A percentile compares a stretch with the other conserved stretches of the same genome.
Evolutionary conservation across 1,140 invertebrate genomes (phyloP).

Genomic region (Gerris buenoi): DNA sequence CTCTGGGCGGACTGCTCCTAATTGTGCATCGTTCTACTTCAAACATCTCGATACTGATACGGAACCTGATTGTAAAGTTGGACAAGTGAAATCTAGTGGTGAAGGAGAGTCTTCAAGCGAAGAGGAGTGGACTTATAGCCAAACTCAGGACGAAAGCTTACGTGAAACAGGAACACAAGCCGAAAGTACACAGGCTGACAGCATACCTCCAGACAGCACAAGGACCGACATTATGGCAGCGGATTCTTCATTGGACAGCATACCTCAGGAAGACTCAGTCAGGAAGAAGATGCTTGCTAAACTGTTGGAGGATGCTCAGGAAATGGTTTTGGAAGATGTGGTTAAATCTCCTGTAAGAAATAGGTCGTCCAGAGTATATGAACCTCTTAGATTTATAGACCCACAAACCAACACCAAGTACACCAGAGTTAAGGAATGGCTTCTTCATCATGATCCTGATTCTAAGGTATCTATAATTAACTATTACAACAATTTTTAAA

Average conservation of each 20-base stretch:
- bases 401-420: constrained; percentile 9
- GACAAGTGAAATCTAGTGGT: constrained; percentile 35
- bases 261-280: constrained; percentile 21
- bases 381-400: constrained; percentile 36
- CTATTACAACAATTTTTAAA: neutral
- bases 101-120: constrained; percentile 40
- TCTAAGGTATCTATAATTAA: constrained; percentile 1
- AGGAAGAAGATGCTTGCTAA: constrained; percentile 39
- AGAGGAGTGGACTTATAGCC: constrained; percentile 53
- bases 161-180: constrained; percentile 3
- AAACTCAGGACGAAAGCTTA: constrained; percentile 7
- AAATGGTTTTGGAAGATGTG: constrained; percentile 37
- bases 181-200: constrained; percentile 9
- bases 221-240: neutral
- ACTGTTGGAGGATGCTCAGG: constrained; percentile 52
- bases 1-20: constrained; percentile 58
- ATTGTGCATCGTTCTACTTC: constrained; percentile 67
- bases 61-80: constrained; percentile 34
- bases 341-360: constrained; percentile 1
- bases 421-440: constrained; percentile 47
- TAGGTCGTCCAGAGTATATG: constrained; percentile 30
- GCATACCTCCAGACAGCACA: neutral
- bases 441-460: constrained; percentile 31
- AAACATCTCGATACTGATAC: constrained; percentile 70
- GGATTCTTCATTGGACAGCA: constrained; percentile 7